phyloP scores from a whole-genome alignment of 2,113 vertebrate species.

The Trichomycterus rosablanca region DNA sequence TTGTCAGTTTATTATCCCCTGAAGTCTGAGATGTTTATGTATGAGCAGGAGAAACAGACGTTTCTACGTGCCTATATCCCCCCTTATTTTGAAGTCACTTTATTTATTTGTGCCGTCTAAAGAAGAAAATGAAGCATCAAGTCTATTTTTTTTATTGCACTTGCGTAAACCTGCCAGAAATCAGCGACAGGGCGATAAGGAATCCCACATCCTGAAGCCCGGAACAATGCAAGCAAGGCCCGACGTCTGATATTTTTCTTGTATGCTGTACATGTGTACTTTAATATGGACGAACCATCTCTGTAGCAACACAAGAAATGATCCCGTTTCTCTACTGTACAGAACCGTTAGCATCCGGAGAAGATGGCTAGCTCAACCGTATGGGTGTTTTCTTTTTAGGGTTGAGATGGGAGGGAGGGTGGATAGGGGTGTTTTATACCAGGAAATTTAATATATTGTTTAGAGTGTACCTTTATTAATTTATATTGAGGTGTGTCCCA shows the following conservation, averaged over 20 bases:
- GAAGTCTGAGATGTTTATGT: too few species aligned
- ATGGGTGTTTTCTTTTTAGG: conserved; percentile 42
- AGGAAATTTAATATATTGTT: conserved; percentile 93
- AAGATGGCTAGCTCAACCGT: conserved; percentile 45
- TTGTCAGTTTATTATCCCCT: too few species aligned
- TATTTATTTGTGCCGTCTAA: conserved; percentile 7
- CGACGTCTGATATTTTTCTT: conserved; percentile 51
- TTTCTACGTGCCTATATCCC: conserved; percentile 6
- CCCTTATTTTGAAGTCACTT: background rate
- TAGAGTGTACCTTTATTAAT: conserved; percentile 77
- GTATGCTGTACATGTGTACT: conserved; percentile 59
- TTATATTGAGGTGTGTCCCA: conserved; percentile 73
- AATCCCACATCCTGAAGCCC: background rate
- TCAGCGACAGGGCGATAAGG: background rate
- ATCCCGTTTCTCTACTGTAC: conserved; percentile 78
- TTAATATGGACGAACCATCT: conserved; percentile 49
- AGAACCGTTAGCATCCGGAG: conserved; percentile 65
- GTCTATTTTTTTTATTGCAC: conserved; percentile 18
- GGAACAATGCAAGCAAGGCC: conserved; percentile 32
- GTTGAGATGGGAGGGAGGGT: conserved; percentile 1
- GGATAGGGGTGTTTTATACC: conserved; percentile 65
- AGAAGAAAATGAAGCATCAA: background rate
- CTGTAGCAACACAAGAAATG: conserved; percentile 57
- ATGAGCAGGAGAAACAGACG: background rate
- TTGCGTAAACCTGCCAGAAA: conserved; percentile 26